These are phyloP conservation scores for Glossophaga mutica DNA, from an alignment of 2,797 vertebrate species.

Conservation along the genomic window DNA sequence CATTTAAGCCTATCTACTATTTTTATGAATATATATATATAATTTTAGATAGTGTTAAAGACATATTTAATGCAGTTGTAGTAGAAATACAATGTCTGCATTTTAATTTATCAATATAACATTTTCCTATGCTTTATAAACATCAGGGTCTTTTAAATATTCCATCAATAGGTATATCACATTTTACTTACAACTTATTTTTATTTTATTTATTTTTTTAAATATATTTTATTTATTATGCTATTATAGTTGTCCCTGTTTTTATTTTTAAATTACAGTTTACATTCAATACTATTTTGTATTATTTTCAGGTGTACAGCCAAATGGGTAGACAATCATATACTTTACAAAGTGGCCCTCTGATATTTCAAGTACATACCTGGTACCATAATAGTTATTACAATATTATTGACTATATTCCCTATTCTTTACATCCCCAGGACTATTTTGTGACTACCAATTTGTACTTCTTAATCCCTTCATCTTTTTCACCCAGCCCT, in stretches of 20 bases:
- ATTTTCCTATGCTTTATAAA: background rate
- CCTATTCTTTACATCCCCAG: background rate
- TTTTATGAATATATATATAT: background rate
- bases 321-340: background rate
- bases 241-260: too few relatives aligned
- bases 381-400: background rate
- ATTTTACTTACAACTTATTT: background rate
- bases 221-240: too few relatives aligned
- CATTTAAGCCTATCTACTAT: background rate
- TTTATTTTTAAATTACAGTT: background rate
- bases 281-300: background rate
- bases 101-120: constrained; percentile 14
- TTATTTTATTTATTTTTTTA: too few relatives aligned
- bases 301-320: background rate
- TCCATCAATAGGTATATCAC: background rate
- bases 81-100: background rate
- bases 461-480: background rate
- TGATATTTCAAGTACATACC: background rate
- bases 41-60: background rate
- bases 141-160: constrained; percentile 6
- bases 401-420: background rate
- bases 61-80: background rate
- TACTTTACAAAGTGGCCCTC: background rate
- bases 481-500: background rate
- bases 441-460: background rate